phyloP scores from a whole-genome alignment of 2,797 vertebrate genomes.

The Sitta carolinensis region DNA sequence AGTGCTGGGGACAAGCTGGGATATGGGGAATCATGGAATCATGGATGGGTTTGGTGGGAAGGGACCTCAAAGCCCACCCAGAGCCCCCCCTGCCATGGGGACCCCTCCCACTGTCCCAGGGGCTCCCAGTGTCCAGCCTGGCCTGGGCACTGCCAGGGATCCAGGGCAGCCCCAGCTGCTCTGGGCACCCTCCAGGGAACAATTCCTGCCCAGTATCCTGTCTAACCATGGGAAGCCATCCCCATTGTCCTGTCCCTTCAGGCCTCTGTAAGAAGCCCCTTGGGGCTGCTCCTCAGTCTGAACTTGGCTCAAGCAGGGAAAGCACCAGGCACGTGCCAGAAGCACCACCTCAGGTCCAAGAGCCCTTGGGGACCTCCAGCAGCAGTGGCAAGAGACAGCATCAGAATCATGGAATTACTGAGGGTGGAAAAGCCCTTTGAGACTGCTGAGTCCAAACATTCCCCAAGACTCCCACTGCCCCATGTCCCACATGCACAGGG shows the following conservation, averaged over 20 bases:
- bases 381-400: background rate
- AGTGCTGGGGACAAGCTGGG: background rate
- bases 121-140: accelerated
- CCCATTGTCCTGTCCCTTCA: background rate
- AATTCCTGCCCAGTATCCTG: background rate
- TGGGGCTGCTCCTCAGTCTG: background rate
- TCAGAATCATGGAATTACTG: background rate
- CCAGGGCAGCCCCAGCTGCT: background rate
- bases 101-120: background rate
- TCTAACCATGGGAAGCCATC: background rate
- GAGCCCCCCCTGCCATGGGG: accelerated
- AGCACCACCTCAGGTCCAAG: background rate
- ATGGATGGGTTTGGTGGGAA: background rate
- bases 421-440: background rate
- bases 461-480: too few species aligned
- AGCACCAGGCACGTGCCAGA: accelerated
- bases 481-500: background rate
- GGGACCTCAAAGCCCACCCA: background rate
- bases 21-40: background rate
- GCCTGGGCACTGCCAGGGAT: too few species aligned
- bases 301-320: background rate
- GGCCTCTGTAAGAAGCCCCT: too few species aligned
- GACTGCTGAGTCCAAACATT: background rate
- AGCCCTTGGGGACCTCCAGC: background rate
- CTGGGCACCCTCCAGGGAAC: accelerated